Conservation (phyloP, 2,888 invertebrate species). For the Tenthredo mesomela region DNA sequence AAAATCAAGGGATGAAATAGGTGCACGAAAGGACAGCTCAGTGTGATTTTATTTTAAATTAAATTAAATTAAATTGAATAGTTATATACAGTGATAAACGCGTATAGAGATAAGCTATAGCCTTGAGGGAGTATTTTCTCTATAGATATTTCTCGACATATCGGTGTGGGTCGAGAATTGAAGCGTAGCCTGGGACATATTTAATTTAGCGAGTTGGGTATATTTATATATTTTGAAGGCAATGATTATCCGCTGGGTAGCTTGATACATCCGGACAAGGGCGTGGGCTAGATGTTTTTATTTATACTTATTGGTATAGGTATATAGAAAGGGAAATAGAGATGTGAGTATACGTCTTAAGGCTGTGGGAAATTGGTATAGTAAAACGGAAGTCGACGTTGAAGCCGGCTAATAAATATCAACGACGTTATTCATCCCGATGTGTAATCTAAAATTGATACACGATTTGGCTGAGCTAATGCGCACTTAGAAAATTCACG, state of each 20-base stretch:
- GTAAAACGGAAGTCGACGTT: conserved; percentile 31
- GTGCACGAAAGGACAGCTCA: neutral
- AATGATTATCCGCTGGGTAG: neutral
- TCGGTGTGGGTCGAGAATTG: conserved; percentile 1
- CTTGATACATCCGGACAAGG: neutral
- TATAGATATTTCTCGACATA: neutral
- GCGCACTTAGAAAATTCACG: neutral
- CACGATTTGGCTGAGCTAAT: conserved; percentile 34
- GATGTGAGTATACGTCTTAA: neutral
- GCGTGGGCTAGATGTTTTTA: neutral
- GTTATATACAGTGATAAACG: neutral
- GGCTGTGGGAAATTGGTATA: neutral
- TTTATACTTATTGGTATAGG: neutral
- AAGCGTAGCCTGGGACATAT: neutral
- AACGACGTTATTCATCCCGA: conserved; percentile 22
- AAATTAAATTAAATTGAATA: no score
- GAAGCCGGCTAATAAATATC: conserved; percentile 34
- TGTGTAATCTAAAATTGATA: conserved; percentile 39
- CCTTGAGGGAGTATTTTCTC: neutral
- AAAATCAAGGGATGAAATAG: neutral
- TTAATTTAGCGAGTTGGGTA: neutral
- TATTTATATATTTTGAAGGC: neutral
- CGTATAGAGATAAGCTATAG: neutral
- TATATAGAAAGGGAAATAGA: neutral
- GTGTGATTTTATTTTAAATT: no score